Percentiles rank a stretch among this genome's conserved stretches.
phyloP scores from a whole-genome alignment of 2,888 invertebrate genomes.

The Trachelus stipa region DNA sequence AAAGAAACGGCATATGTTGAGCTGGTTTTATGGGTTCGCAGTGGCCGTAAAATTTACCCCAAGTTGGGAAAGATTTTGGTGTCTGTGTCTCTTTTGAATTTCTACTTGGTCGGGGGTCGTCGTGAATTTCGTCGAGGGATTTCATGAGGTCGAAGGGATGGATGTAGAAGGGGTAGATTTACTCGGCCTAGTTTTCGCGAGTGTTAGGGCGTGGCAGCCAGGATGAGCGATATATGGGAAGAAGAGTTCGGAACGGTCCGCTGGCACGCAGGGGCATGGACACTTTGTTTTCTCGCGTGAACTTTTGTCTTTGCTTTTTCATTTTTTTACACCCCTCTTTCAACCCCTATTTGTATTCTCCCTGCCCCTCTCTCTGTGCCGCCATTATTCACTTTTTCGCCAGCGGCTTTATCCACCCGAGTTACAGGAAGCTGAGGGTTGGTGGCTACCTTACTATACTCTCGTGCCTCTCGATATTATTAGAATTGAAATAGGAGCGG shows the following conservation, averaged over 20 bases:
- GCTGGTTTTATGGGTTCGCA: not conserved
- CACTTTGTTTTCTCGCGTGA: conserved; percentile 21
- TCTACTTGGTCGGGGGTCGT: not conserved
- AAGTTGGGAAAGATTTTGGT: not conserved
- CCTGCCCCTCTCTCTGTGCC: not conserved
- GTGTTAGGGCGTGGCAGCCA: conserved; percentile 41
- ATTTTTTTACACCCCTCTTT: not conserved
- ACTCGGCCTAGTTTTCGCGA: conserved; percentile 40
- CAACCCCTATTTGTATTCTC: not conserved
- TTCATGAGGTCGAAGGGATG: not conserved
- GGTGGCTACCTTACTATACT: conserved; percentile 8
- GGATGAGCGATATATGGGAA: conserved; percentile 14
- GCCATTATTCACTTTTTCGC: not conserved
- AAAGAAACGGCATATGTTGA: not conserved
- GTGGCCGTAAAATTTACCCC: not conserved
- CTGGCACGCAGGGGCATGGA: conserved; percentile 36
- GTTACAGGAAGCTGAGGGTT: not conserved
- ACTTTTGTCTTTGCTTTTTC: not conserved
- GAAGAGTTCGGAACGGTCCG: conserved; percentile 32
- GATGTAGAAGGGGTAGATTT: conserved; percentile 14
- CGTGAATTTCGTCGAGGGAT: not conserved
- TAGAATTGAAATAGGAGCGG: conserved; percentile 44
- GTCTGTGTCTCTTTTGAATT: not conserved
- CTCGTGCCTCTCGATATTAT: conserved; percentile 31
- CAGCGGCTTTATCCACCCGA: not conserved